Evolutionary conservation across 2,888 invertebrate genomes (phyloP).

Genomic region (Parnassius apollo): DNA sequence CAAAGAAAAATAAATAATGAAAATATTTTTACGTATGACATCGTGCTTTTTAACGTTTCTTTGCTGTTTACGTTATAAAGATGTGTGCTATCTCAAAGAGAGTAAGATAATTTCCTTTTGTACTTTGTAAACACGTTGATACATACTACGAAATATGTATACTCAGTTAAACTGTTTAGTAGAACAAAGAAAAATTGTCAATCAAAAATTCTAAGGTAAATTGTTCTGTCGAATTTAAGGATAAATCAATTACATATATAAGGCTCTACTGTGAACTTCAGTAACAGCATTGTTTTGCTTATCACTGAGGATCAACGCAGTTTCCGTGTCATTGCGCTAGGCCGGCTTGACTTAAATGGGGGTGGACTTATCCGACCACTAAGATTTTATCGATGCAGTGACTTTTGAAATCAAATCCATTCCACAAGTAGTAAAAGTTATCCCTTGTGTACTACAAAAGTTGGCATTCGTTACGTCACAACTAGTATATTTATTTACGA

Average conservation of each 20-base stretch:
- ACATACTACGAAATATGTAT: not conserved
- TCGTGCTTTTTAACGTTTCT: slow-evolving; percentile 14
- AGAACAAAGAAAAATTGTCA: no score
- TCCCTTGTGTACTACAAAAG: not conserved
- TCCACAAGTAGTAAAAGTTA: not conserved
- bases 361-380: slow-evolving; percentile 2
- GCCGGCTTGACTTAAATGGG: not conserved
- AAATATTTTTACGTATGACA: slow-evolving; percentile 15
- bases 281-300: not conserved
- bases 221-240: no score
- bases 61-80: slow-evolving; percentile 10
- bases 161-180: no score
- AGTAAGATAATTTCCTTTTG: slow-evolving; percentile 14
- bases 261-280: no score
- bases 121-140: slow-evolving; percentile 1
- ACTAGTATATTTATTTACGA: no score
- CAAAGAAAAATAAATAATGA: slow-evolving; percentile 14
- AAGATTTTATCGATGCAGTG: slow-evolving; percentile 13
- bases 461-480: no score
- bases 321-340: slow-evolving; percentile 11
- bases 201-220: no score
- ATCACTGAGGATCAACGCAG: slow-evolving; percentile 3
- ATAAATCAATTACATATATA: no score
- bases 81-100: slow-evolving; percentile 7
- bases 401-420: not conserved